phyloP scores from a whole-genome alignment of 2,797 vertebrate genomes.

The Pangasius macronema region DNA sequence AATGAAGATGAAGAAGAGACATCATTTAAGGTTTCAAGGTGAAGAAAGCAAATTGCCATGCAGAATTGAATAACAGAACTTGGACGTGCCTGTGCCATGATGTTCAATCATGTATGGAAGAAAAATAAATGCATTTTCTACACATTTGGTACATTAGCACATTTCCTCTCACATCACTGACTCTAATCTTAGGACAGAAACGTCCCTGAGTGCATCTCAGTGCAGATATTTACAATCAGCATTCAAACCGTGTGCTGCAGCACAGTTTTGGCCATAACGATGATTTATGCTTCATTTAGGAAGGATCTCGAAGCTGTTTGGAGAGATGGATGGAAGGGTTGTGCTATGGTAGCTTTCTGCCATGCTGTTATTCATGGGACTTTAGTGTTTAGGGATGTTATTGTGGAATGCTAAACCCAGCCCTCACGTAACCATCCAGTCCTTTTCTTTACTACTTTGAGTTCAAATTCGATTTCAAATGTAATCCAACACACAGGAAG shows the following conservation, averaged over 20 bases:
- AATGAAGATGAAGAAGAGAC: constrained; percentile 35
- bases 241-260: constrained; percentile 22
- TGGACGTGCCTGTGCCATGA: background rate
- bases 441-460: background rate
- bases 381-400: constrained; percentile 20
- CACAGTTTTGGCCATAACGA: constrained; percentile 17
- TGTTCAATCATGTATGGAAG: background rate
- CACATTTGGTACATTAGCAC: constrained; percentile 20
- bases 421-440: background rate
- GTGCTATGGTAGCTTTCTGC: constrained; percentile 5
- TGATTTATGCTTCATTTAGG: constrained; percentile 31
- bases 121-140: constrained; percentile 24
- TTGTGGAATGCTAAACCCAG: constrained; percentile 9
- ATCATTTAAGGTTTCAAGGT: constrained; percentile 24
- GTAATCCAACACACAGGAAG: background rate
- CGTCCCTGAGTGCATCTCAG: background rate
- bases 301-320: constrained; percentile 20
- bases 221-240: constrained; percentile 6
- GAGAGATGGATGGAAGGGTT: constrained; percentile 34
- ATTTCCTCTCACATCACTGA: background rate
- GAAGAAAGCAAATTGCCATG: constrained; percentile 23
- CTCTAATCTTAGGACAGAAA: background rate
- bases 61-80: constrained; percentile 9
- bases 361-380: constrained; percentile 27
- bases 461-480: constrained; percentile 7